Evolutionary conservation across 2,113 vertebrate genomes (phyloP).

Genomic region (Prochilodus magdalenae): DNA sequence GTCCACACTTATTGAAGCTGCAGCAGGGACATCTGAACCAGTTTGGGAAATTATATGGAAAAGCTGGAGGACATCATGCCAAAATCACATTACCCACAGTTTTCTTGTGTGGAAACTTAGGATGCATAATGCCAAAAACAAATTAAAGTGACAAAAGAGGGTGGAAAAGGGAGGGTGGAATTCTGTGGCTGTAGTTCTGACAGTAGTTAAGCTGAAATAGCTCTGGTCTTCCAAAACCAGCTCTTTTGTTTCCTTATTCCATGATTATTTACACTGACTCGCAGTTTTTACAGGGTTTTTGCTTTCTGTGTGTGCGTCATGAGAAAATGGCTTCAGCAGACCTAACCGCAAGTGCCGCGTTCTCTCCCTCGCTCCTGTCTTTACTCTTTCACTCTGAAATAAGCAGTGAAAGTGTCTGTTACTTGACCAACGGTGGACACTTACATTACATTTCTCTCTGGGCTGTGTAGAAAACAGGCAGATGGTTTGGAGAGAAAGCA

Average conservation of each 20-base stretch:
- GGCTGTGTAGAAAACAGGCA: slow-evolving; percentile 25
- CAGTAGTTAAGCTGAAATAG: slow-evolving; percentile 68
- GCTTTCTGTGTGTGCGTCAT: slow-evolving; percentile 69
- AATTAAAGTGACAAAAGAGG: slow-evolving; percentile 76
- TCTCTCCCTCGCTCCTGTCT: slow-evolving; percentile 43
- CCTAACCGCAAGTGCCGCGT: slow-evolving; percentile 65
- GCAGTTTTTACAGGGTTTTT: slow-evolving; percentile 66
- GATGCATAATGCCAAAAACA: slow-evolving; percentile 69
- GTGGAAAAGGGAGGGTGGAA: slow-evolving; percentile 61
- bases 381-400: slow-evolving; percentile 51
- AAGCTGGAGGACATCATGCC: slow-evolving; percentile 63
- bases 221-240: slow-evolving; percentile 60
- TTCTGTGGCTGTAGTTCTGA: slow-evolving; percentile 72
- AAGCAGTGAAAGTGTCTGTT: slow-evolving; percentile 35
- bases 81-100: slow-evolving; percentile 71
- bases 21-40: slow-evolving; percentile 64
- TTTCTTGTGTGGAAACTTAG: slow-evolving; percentile 74
- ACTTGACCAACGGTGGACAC: slow-evolving; percentile 37
- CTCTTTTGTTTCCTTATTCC: slow-evolving; percentile 75
- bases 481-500: slow-evolving; percentile 29
- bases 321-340: slow-evolving; percentile 77
- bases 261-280: slow-evolving; percentile 71
- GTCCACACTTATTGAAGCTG: slow-evolving; percentile 60
- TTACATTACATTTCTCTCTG: slow-evolving; percentile 22
- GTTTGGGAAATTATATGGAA: slow-evolving; percentile 70